phyloP scores from a whole-genome alignment of 2,113 vertebrate species.

The Lepidothrix coronata region DNA sequence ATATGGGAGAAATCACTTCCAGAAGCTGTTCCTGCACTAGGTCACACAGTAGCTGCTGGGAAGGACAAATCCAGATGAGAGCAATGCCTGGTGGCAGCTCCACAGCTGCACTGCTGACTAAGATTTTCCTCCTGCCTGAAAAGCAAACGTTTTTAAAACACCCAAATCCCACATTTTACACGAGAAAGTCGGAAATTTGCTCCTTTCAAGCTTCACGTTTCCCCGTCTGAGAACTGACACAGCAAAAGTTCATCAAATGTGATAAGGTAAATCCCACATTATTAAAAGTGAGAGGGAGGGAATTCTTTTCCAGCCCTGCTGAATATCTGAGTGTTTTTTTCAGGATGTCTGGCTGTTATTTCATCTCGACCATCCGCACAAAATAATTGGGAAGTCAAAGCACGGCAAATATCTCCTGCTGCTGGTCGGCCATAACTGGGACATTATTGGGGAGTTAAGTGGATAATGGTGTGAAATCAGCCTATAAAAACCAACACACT shows the following conservation, averaged over 20 bases:
- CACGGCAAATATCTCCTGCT: slow-evolving; percentile 34
- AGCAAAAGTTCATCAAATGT: neutral
- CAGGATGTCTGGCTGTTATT: slow-evolving; percentile 17
- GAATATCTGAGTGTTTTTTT: neutral
- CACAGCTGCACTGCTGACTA: neutral
- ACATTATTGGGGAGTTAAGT: slow-evolving; percentile 43
- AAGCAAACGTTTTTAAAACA: neutral
- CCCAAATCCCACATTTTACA: neutral
- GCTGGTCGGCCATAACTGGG: neutral
- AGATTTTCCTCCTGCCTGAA: neutral
- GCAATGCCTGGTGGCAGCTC: slow-evolving; percentile 50
- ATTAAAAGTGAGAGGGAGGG: neutral
- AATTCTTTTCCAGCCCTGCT: neutral
- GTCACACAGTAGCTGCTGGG: slow-evolving; percentile 25
- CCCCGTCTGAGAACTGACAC: neutral
- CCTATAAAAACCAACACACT: slow-evolving; percentile 53
- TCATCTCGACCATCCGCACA: neutral
- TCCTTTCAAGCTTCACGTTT: neutral
- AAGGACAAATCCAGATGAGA: slow-evolving; percentile 10
- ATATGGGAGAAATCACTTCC: slow-evolving; percentile 73
- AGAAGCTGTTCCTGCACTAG: slow-evolving; percentile 58
- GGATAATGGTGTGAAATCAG: slow-evolving; percentile 63
- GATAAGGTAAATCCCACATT: neutral
- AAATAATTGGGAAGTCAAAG: slow-evolving; percentile 35
- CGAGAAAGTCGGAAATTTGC: neutral